Conservation (phyloP, 2,113 vertebrate species). For the mouse (Mus musculus) region GRCm39 chr11:78826501-78827000, state of each 20-base stretch:
- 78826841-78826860: too few species aligned
- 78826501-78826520: neutral
- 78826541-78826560: neutral
- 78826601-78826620: neutral
- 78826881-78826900: too few species aligned
- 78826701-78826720: neutral
- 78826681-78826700: neutral
- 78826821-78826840: too few species aligned
- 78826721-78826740: neutral
- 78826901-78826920: too few species aligned
- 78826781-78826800: neutral
- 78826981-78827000: too few species aligned
- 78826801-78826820: neutral
- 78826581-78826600: neutral
- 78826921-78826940: too few species aligned
- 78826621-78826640: neutral
- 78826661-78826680: neutral
- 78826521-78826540: neutral
- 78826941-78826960: too few species aligned
- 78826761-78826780: neutral
- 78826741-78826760: neutral
- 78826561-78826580: neutral
- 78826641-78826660: neutral
- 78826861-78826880: too few species aligned
- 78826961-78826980: too few species aligned